Percentiles rank a stretch among this genome's conserved stretches.
Conservation (phyloP, 2,797 vertebrate genomes). For the Gypaetus barbatus region DNA sequence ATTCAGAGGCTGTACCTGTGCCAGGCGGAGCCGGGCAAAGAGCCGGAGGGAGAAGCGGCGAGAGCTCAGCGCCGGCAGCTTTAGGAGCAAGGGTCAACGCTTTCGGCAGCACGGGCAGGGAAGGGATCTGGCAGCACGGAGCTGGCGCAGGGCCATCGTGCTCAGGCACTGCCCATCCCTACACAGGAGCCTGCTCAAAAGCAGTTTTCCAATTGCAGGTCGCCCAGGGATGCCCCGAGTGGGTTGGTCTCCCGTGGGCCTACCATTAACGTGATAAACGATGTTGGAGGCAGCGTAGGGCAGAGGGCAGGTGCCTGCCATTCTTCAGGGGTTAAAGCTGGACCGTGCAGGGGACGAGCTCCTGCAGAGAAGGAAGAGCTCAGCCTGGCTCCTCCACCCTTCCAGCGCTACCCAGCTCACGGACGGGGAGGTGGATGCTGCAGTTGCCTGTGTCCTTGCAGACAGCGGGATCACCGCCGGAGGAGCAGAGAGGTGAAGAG, state of each 20-base stretch:
- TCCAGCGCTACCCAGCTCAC: rapidly evolving
- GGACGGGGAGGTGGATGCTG: not conserved
- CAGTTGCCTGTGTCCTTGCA: not conserved
- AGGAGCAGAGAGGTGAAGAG: not conserved
- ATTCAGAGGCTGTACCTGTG: not conserved
- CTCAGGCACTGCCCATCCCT: not conserved
- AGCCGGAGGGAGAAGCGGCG: not conserved
- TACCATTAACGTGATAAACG: rapidly evolving
- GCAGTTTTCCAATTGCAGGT: not conserved
- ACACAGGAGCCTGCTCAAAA: not conserved
- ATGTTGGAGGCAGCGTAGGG: not conserved
- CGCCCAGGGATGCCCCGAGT: rapidly evolving
- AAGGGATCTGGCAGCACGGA: not conserved
- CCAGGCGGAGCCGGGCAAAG: not conserved
- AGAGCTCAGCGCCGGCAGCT: not conserved
- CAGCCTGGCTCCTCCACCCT: not conserved
- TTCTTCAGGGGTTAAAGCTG: not conserved
- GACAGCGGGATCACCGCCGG: not conserved
- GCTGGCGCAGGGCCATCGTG: not conserved
- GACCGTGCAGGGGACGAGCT: not conserved
- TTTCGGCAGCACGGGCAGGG: not conserved
- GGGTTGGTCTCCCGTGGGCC: not conserved
- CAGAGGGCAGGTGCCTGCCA: not conserved
- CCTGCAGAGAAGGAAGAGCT: not conserved
- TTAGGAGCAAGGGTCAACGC: not conserved